These are phyloP conservation scores for Muntiacus muntjak DNA, from an alignment of 2,113 vertebrate genomes.

Conservation along the genomic window DNA sequence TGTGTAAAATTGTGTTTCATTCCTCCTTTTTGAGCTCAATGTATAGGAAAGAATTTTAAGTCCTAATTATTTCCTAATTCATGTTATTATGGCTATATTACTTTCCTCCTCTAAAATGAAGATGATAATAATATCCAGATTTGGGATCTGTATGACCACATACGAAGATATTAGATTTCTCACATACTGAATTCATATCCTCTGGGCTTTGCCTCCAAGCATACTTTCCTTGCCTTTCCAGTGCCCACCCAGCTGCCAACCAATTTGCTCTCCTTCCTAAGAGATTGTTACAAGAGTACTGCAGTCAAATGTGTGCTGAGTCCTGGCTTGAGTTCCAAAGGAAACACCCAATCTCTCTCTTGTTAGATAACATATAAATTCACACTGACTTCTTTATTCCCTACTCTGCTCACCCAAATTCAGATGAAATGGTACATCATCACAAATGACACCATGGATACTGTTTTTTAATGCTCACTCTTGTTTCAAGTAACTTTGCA, in stretches of 20 bases:
- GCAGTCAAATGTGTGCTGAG: background rate
- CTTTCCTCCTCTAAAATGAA: background rate
- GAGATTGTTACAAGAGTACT: background rate
- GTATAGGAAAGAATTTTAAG: background rate
- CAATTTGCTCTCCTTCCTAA: background rate
- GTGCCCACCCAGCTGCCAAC: background rate
- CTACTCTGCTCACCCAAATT: background rate
- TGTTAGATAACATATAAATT: background rate
- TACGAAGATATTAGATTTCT: background rate
- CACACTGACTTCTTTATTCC: background rate
- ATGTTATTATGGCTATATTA: background rate
- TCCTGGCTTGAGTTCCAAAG: background rate
- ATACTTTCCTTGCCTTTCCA: background rate
- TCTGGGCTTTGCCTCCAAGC: background rate
- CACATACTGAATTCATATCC: background rate
- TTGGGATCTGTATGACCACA: background rate
- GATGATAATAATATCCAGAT: background rate
- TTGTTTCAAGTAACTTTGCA: background rate
- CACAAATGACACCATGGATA: background rate
- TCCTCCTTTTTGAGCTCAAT: background rate
- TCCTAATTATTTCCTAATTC: background rate
- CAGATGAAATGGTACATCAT: background rate
- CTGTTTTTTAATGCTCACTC: background rate
- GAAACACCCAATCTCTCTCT: background rate
- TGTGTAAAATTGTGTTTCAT: background rate